These are phyloP conservation scores for Hippolais icterina DNA, from an alignment of 2,113 vertebrate species.

Conservation along the genomic window DNA sequence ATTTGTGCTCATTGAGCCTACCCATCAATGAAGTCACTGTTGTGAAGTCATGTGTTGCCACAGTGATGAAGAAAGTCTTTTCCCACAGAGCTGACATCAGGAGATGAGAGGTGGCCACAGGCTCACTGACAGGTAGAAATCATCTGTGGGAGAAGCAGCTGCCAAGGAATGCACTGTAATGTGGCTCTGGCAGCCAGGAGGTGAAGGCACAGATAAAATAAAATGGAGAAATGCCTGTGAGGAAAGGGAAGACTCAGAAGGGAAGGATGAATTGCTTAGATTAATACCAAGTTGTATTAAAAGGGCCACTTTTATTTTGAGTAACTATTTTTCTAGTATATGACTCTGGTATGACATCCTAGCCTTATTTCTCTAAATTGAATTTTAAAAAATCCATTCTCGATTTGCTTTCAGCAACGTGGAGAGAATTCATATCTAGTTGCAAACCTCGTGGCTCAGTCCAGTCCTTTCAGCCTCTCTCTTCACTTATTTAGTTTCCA, in stretches of 20 bases:
- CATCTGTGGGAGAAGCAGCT: neutral
- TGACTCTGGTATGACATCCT: neutral
- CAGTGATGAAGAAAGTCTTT: neutral
- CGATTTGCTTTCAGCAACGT: neutral
- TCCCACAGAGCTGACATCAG: neutral
- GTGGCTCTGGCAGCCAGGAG: neutral
- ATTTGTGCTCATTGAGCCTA: neutral
- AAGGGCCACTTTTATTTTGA: neutral
- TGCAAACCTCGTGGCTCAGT: conserved; percentile 17
- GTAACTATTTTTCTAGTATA: neutral
- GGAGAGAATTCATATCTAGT: conserved; percentile 4
- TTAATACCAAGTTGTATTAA: neutral
- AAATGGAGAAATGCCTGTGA: neutral
- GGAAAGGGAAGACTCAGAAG: neutral
- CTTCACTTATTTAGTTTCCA: neutral
- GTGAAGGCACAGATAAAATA: neutral
- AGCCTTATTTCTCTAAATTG: neutral
- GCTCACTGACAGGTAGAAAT: fast-evolving
- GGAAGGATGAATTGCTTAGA: neutral
- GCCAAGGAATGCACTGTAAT: neutral
- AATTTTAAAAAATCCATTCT: neutral
- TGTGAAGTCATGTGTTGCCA: neutral
- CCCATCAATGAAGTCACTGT: neutral
- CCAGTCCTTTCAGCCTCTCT: neutral
- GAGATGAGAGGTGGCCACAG: neutral